These are phyloP conservation scores for Gari tellinella DNA, from an alignment of 2,888 invertebrate genomes.

Conservation along the genomic window DNA sequence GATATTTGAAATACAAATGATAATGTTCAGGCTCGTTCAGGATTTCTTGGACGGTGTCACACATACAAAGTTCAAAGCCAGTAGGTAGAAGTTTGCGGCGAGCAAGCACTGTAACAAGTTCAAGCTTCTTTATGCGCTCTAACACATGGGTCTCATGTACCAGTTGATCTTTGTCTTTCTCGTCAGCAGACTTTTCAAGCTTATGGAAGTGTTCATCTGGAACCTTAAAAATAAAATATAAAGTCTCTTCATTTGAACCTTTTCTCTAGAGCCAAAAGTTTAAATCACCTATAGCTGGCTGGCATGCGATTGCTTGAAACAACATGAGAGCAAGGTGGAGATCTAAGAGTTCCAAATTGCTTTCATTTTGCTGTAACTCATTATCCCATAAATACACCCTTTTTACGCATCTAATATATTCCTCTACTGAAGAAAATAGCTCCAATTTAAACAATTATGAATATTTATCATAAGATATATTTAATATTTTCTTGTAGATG, in stretches of 20 bases:
- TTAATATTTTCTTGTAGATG: too few relatives aligned
- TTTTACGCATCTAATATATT: too few relatives aligned
- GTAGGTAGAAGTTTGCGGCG: constrained; percentile 72
- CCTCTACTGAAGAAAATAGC: too few relatives aligned
- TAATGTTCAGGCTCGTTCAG: constrained; percentile 70
- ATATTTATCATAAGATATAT: too few relatives aligned
- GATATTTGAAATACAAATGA: constrained; percentile 78
- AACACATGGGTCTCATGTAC: constrained; percentile 70
- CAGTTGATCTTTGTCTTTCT: constrained; percentile 70
- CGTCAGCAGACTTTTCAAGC: constrained; percentile 62
- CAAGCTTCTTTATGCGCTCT: constrained; percentile 72
- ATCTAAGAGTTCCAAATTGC: too few relatives aligned
- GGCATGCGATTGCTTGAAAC: too few relatives aligned
- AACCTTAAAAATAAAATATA: constrained; percentile 52
- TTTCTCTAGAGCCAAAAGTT: too few relatives aligned
- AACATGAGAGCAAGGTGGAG: too few relatives aligned
- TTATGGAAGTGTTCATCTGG: constrained; percentile 67
- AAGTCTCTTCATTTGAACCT: background rate
- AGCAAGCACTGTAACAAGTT: constrained; percentile 73
- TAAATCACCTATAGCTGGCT: too few relatives aligned
- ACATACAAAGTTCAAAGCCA: constrained; percentile 79
- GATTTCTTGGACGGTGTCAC: constrained; percentile 75
- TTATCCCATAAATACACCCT: too few relatives aligned
- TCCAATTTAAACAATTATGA: too few relatives aligned
- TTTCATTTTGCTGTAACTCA: too few relatives aligned